These are phyloP conservation scores for Ptycholaimellus sp. DNA, from an alignment of 2,888 invertebrate species.

Conservation along the genomic window DNA sequence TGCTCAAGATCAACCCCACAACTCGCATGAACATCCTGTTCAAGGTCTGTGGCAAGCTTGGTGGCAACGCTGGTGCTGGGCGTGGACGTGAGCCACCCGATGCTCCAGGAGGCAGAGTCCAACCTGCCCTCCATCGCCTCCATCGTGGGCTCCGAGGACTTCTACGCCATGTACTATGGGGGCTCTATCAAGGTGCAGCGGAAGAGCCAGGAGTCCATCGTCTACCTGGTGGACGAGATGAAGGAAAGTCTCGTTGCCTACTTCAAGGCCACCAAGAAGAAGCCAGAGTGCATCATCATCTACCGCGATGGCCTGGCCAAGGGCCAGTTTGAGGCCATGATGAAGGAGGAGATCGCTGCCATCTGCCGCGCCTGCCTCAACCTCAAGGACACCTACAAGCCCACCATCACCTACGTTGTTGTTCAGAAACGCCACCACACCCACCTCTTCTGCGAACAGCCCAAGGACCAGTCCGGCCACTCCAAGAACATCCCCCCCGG, in stretches of 20 bases:
- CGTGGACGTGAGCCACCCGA: constrained; percentile 72
- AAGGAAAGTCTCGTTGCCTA: too few relatives aligned
- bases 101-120: constrained; percentile 40
- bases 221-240: constrained; percentile 3
- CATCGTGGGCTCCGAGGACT: constrained; percentile 26
- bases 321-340: constrained; percentile 10
- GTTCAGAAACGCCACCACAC: constrained; percentile 18
- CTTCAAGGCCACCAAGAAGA: too few relatives aligned
- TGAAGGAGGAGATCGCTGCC: constrained; percentile 10
- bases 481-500: constrained; percentile 3
- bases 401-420: constrained; percentile 15
- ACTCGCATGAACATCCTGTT: constrained; percentile 33
- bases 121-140: constrained; percentile 36
- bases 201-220: constrained; percentile 13
- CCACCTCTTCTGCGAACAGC: constrained; percentile 10
- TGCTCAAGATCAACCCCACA: constrained; percentile 22
- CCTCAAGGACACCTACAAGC: constrained; percentile 6
- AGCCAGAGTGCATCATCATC: constrained; percentile 13
- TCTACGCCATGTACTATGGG: constrained; percentile 15
- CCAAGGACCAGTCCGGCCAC: constrained; percentile 3
- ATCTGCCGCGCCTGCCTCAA: constrained; percentile 9
- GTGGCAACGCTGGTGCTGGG: constrained; percentile 54
- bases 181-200: constrained; percentile 49
- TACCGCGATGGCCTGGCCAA: constrained; percentile 17
- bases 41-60: constrained; percentile 46